Evolutionary conservation across 1,140 invertebrate species (phyloP), one percentile per base, ranked within the genome.

Genomic region (Nasonia longicornis): DNA sequence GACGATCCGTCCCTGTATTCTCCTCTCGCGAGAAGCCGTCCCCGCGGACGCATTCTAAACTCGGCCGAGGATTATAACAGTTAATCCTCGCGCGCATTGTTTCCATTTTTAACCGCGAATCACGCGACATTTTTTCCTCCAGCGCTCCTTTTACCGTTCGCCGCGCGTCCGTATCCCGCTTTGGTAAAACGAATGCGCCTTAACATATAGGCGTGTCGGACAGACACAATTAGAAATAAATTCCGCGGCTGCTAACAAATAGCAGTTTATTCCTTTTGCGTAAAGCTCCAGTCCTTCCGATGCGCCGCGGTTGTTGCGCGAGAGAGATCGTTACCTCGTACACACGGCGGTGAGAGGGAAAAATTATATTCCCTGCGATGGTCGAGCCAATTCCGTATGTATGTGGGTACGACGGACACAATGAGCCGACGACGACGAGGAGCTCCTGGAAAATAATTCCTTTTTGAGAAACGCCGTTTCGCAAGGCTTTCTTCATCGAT

Each of bases 161-260:
- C 35, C 14, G 2, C 35, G 20, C 7, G 11, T 67, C 7, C 11
- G 38, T 67, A 64, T 64, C 35, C 69, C 52, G 4, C 42, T 63
- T 71, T 48, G 52, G 74, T n/a, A 10, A 73, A 82, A 74, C 12
- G 42, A 74, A 75, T 77, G 75, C 52, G 63, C 76, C 26, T 78
- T 64, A 66, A 42, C 20, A 20, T 26, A 14, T 82, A 84, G 77
- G 79, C 80, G 83, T 81, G 83, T 84, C 78, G 70, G 67, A 58
- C 58, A 63, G 66, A 73, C 42, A 80, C 73, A 71, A 85, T 84
- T 86, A 84, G 80, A 85, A 86, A 86, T 86, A 86, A 84, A 86
- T 83, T 79, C 63, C 48, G 2, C 1, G 26, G 45, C 8, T 42
- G 42, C 48, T 63, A 81, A 77, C 80, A 81, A 81, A 81, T 81